Evolutionary conservation across 2,797 vertebrate species (phyloP), one percentile per base, ranked within the genome.

Genomic region (Natrix natrix): DNA sequence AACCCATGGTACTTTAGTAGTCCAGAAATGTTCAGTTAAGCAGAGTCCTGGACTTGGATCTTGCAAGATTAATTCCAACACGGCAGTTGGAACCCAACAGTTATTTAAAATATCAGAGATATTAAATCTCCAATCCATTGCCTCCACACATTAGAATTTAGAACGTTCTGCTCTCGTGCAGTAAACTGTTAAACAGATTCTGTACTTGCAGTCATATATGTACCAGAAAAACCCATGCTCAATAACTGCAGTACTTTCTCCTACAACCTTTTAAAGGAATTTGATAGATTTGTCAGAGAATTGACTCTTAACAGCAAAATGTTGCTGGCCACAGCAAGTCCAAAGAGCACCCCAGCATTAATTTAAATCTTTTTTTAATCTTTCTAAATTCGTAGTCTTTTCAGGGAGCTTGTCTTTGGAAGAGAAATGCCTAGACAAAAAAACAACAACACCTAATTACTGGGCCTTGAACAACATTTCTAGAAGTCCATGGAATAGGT

Each of bases 391-490:
- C 95, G 16, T 96, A 91, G 92, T 87, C 92, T 60, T 59, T 95
- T n/a, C 28, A 69, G 48, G 86, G 83, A 87, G 8, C 87, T 28
- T 83, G 24, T 43, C 78, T 95, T 48, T 60, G 54, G 92, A 32
- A 43, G 89, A 87, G 87, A 60, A 63, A 92, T 94, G 93, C 94
- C 92, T 94, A 93, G 32, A 74, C 13, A n/a, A 69, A 28, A 69
- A 11, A 28, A 95, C n/a, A n/a, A n/a, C n/a, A 66, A 88, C 1
- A 90, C 88, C 43, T 61, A 96, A 94, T 92, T 96, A 92, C 94
- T 91, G 95, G 37, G 37, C 87, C 95, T 10, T 8, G 90, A 0
- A 94, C 94, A 54, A 93, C 22, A 94, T 93, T 96, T 97, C 90
- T 48, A 3, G 90, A 87, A 43, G 28, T 92, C 63, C 69, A 94